Percentiles rank a stretch among this genome's conserved stretches.
Evolutionary conservation across 2,888 invertebrate genomes (phyloP).

Genomic region (Cryptocephalus primarius): DNA sequence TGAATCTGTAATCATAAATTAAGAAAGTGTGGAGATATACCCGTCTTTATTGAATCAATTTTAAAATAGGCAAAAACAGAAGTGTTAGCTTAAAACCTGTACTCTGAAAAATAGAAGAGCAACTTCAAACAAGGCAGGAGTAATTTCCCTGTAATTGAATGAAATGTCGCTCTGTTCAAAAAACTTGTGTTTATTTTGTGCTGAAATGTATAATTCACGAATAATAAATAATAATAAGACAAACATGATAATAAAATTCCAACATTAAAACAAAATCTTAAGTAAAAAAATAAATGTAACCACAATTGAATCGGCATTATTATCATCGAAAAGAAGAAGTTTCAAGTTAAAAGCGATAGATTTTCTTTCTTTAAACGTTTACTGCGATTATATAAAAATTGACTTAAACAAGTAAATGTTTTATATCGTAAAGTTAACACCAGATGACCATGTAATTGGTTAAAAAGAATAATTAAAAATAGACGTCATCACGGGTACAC

Average conservation of each 20-base stretch:
- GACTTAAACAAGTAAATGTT: conserved; percentile 1
- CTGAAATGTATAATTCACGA: conserved; percentile 28
- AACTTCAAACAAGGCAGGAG: too few relatives aligned
- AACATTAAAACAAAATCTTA: conserved; percentile 29
- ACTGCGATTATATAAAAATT: conserved; percentile 8
- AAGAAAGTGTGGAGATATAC: too few relatives aligned
- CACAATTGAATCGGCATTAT: conserved; percentile 11
- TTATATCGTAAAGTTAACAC: neutral
- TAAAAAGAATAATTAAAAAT: neutral
- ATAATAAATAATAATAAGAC: conserved; percentile 26
- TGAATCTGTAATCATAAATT: too few relatives aligned
- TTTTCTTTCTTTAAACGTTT: conserved; percentile 3
- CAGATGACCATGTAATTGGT: neutral
- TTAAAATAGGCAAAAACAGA: too few relatives aligned
- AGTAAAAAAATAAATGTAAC: conserved; percentile 18
- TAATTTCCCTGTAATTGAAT: too few relatives aligned
- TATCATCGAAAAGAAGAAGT: conserved; percentile 7
- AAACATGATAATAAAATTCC: conserved; percentile 31
- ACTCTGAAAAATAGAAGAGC: too few relatives aligned
- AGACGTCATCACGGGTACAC: neutral
- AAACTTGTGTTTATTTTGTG: conserved; percentile 25
- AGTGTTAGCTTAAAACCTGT: too few relatives aligned
- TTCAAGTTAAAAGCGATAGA: conserved; percentile 8
- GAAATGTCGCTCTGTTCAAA: too few relatives aligned
- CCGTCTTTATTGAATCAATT: too few relatives aligned